Evolutionary conservation across 2,888 invertebrate genomes (phyloP).

Genomic region (Chouioia cunea): DNA sequence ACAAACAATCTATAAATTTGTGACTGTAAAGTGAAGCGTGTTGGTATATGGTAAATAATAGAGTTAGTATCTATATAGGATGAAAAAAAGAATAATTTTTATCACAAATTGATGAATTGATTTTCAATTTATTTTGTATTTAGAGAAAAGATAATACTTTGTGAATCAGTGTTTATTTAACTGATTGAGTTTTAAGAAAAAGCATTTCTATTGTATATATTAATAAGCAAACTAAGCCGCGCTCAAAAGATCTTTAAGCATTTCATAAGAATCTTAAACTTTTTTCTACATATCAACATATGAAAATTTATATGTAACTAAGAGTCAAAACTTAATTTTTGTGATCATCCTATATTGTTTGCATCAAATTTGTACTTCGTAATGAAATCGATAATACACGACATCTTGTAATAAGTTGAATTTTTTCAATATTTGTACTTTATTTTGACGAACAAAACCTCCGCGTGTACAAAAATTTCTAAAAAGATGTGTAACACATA

Average conservation of each 20-base stretch:
- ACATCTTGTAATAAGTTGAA: background rate
- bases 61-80: slow-evolving; percentile 33
- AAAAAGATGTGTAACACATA: slow-evolving; percentile 8
- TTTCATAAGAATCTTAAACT: slow-evolving; percentile 19
- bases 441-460: slow-evolving; percentile 11
- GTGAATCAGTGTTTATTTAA: slow-evolving; percentile 22
- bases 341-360: background rate
- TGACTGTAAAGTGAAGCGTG: slow-evolving; percentile 38
- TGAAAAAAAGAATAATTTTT: slow-evolving; percentile 33
- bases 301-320: slow-evolving; percentile 24
- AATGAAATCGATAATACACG: background rate
- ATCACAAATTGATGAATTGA: slow-evolving; percentile 19
- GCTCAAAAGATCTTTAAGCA: slow-evolving; percentile 24
- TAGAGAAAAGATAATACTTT: slow-evolving; percentile 18
- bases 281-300: slow-evolving; percentile 34
- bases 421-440: slow-evolving; percentile 17
- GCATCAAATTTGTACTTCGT: background rate
- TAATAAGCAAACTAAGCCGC: slow-evolving; percentile 13
- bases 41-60: slow-evolving; percentile 35
- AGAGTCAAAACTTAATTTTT: slow-evolving; percentile 6
- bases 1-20: slow-evolving; percentile 21
- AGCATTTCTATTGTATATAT: slow-evolving; percentile 44
- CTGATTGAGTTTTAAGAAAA: slow-evolving; percentile 17
- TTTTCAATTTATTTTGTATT: slow-evolving; percentile 29
- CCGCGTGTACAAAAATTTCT: background rate